Percentiles rank a stretch among this genome's conserved stretches.
phyloP scores from a whole-genome alignment of 2,888 invertebrate genomes.

The Glaucopsyche alexis region DNA sequence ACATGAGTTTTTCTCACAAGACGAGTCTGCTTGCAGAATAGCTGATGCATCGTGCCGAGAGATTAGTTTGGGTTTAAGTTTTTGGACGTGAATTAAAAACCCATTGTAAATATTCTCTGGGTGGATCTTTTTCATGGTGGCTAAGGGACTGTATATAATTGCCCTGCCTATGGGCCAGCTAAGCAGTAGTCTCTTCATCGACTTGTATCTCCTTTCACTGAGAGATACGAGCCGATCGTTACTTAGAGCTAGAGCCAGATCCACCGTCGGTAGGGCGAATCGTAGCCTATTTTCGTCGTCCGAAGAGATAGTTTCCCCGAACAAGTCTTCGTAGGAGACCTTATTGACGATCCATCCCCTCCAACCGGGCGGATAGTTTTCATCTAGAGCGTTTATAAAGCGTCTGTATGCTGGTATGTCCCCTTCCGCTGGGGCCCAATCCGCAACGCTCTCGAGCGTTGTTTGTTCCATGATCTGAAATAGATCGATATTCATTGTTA shows the following conservation, averaged over 20 bases:
- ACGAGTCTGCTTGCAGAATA: background rate
- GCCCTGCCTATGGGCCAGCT: conserved; percentile 3
- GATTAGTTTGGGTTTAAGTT: background rate
- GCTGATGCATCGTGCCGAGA: background rate
- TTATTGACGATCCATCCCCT: too few relatives aligned
- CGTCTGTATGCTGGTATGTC: too few relatives aligned
- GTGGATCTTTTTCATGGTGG: background rate
- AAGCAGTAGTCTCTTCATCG: background rate
- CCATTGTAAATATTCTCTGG: background rate
- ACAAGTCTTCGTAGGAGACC: background rate
- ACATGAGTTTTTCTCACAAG: background rate
- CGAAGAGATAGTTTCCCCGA: background rate
- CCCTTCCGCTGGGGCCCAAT: too few relatives aligned
- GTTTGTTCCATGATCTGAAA: too few relatives aligned
- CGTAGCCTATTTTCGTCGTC: background rate
- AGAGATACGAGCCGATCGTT: background rate
- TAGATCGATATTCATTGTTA: too few relatives aligned
- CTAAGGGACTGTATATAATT: conserved; percentile 1
- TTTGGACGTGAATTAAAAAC: background rate
- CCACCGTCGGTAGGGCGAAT: background rate
- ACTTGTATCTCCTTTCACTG: conserved; percentile 1
- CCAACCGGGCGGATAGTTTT: too few relatives aligned
- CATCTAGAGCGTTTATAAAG: too few relatives aligned
- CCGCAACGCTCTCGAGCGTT: too few relatives aligned
- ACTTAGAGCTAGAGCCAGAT: background rate